Conservation (phyloP, 2,888 invertebrate species). For the Heliconius erato region DNA sequence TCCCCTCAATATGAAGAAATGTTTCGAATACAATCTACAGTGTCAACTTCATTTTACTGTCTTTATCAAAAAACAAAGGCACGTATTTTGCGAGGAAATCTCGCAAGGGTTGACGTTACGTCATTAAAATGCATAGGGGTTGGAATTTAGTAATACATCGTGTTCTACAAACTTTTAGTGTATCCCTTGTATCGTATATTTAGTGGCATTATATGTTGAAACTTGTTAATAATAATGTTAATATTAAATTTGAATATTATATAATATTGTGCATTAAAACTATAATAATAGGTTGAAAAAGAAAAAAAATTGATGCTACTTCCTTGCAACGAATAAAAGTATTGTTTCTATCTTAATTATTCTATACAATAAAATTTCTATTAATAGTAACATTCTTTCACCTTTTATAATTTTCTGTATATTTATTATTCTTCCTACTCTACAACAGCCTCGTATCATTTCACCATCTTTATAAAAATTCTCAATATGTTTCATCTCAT, state of each 20-base stretch:
- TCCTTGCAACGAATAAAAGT: no score
- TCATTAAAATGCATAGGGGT: conserved; percentile 77
- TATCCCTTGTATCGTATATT: conserved; percentile 11
- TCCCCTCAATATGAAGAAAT: conserved; percentile 20
- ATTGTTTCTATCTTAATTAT: no score
- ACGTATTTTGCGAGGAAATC: conserved; percentile 55
- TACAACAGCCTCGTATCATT: neutral
- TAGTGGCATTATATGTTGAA: neutral
- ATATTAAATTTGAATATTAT: neutral
- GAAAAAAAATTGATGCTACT: no score
- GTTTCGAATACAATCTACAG: conserved; percentile 40
- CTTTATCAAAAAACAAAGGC: conserved; percentile 59
- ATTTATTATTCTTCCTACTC: neutral
- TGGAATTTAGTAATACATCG: conserved; percentile 66
- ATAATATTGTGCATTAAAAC: neutral
- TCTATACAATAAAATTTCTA: no score
- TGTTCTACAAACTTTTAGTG: conserved; percentile 50
- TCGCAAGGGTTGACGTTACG: conserved; percentile 72
- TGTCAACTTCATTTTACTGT: conserved; percentile 47
- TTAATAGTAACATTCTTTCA: neutral
- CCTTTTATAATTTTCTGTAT: neutral
- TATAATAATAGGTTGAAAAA: no score
- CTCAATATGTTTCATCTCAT: conserved; percentile 19
- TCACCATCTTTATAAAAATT: conserved; percentile 10
- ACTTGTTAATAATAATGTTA: neutral